These are phyloP conservation scores for Elysia crispata DNA, from an alignment of 2,888 invertebrate genomes.

Conservation along the genomic window DNA sequence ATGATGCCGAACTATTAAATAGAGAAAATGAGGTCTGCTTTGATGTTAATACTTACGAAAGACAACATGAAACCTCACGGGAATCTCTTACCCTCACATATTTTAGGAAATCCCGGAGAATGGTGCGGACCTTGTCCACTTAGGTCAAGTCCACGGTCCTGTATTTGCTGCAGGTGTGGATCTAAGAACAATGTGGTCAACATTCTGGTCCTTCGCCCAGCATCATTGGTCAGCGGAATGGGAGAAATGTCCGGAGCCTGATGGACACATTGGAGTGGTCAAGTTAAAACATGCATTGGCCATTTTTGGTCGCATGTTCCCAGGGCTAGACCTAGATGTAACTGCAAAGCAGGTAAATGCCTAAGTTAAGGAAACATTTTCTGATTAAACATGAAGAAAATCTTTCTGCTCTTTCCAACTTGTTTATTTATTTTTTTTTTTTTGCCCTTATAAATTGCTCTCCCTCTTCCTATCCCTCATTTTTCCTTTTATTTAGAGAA, in stretches of 20 bases:
- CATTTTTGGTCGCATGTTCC: conserved; percentile 81
- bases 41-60: no score
- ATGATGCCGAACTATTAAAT: no score
- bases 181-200: conserved; percentile 71
- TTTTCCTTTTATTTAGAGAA: no score
- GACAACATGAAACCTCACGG: no score
- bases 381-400: no score
- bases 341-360: conserved; percentile 83
- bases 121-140: conserved; percentile 90
- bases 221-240: conserved; percentile 84
- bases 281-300: conserved; percentile 83
- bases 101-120: conserved; percentile 93
- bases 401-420: no score
- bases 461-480: no score
- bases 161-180: conserved; percentile 80
- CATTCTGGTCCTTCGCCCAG: conserved; percentile 78
- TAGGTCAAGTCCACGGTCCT: conserved; percentile 86
- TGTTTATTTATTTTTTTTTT: no score
- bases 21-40: no score
- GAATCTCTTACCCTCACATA: background rate
- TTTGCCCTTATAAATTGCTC: no score
- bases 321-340: conserved; percentile 82
- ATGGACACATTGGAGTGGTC: conserved; percentile 83
- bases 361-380: no score
- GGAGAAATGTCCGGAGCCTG: conserved; percentile 79